Evolutionary conservation across 2,888 invertebrate species (phyloP), one percentile per base, ranked within the genome.

Genomic region (Nomada flava): DNA sequence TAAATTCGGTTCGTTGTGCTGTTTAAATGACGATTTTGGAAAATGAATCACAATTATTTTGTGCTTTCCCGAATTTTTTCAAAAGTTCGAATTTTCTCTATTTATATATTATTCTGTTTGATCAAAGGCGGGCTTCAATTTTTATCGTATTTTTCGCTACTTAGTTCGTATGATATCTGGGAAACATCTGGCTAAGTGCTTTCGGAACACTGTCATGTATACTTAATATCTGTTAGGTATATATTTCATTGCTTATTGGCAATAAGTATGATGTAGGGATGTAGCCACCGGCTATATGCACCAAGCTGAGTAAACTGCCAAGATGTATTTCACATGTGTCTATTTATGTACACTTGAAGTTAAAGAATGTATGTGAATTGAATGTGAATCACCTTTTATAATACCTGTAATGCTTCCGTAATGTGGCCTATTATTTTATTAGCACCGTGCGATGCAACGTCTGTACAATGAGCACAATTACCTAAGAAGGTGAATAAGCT

Each of bases 201-300:
- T 64, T 20, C 44, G 26, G 9, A 42, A 55, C 26, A 53, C 36
- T 67, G 52, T 13, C 18, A 23, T 36, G 52, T 67, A 26, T 57
- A 59, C 44, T 59, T 57, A 26, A 57, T 57, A 44, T 23, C n/a
- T 42, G 44, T n/a, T 57, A 47, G 47, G 69, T 69, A 26, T 7
- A 44, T 59, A n/a, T 42, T 50, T 13, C 47, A 26, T 64, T 64
- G 50, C 50, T 50, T 64, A 64, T 64, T 26, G 47, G 47, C 26
- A 26, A 50, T 64, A 64, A 62, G 20, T 42, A 20, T 62, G 42
- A 44, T 20, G 44, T 7, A 44, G 62, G n/a, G 7, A 44, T 7
- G 1, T 18, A 42, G n/a, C 10, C 42, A 60, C 36, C 36, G 9
- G 26, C 23, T n/a, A 3, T 23, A 15, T 13, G 23, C 18, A 10